These are phyloP conservation scores for Cyanistes caeruleus DNA, from an alignment of 2,113 vertebrate genomes.

Conservation along the genomic window DNA sequence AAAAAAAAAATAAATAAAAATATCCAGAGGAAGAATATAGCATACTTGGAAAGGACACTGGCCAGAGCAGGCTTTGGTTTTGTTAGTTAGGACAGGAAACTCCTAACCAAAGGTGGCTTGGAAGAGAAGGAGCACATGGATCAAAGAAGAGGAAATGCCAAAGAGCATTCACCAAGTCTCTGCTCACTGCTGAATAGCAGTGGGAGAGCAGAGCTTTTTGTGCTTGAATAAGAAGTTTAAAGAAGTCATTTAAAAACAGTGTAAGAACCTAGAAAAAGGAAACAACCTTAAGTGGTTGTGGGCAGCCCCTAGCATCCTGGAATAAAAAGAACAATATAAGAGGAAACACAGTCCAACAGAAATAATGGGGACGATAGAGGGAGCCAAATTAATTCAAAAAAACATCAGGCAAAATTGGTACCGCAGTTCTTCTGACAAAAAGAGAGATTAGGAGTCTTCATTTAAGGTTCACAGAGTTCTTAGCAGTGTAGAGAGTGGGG, in stretches of 20 bases:
- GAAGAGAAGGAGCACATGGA: background rate
- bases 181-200: background rate
- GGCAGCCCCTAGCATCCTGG: background rate
- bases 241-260: background rate
- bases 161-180: background rate
- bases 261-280: background rate
- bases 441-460: constrained; percentile 24
- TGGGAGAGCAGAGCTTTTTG: background rate
- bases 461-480: constrained; percentile 48
- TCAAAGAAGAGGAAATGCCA: background rate
- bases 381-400: constrained; percentile 73
- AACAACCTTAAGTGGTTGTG: background rate
- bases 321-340: constrained; percentile 26
- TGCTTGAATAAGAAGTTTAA: background rate
- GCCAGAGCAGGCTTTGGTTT: background rate
- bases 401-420: constrained; percentile 29
- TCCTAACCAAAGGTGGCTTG: background rate
- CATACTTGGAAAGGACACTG: background rate
- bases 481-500: constrained; percentile 17
- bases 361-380: constrained; percentile 62
- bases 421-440: background rate
- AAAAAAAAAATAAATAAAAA: background rate
- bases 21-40: background rate
- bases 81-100: background rate
- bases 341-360: background rate